Percentiles rank a stretch among this genome's conserved stretches.
These are phyloP conservation scores for Xylota sylvarum DNA, from an alignment of 2,888 invertebrate species.

Conservation along the genomic window DNA sequence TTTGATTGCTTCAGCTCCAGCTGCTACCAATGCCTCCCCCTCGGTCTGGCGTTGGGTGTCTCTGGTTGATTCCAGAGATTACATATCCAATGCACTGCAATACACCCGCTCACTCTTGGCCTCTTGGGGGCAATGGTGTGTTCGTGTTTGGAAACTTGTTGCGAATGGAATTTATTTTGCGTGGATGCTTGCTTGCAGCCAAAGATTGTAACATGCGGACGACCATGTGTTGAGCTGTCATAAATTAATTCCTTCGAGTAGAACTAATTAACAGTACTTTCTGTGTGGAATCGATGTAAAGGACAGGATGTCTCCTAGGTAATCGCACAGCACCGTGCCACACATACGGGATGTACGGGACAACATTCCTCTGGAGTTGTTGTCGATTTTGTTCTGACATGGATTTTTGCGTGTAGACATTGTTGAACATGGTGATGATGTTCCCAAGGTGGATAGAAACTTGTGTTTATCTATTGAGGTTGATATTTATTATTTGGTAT, in stretches of 20 bases:
- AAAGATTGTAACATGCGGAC: slow-evolving; percentile 65
- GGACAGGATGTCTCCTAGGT: slow-evolving; percentile 58
- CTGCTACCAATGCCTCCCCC: slow-evolving; percentile 13
- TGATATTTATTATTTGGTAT: not conserved
- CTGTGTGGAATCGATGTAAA: slow-evolving; percentile 44
- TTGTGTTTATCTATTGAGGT: not conserved
- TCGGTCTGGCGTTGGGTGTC: slow-evolving; percentile 7
- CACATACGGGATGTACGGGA: slow-evolving; percentile 17
- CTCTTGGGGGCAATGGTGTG: slow-evolving; percentile 60
- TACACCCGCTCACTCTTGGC: not conserved
- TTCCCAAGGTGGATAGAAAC: slow-evolving; percentile 10
- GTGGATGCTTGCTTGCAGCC: slow-evolving; percentile 49
- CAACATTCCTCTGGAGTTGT: slow-evolving; percentile 56
- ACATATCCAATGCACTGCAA: slow-evolving; percentile 20
- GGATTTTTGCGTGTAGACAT: slow-evolving; percentile 68
- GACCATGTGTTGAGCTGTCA: slow-evolving; percentile 74
- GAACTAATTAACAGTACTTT: slow-evolving; percentile 73
- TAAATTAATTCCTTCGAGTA: slow-evolving; percentile 72
- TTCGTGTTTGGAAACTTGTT: slow-evolving; percentile 72
- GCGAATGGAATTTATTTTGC: slow-evolving; percentile 71
- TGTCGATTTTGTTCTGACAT: slow-evolving; percentile 71
- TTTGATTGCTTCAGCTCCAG: slow-evolving; percentile 62
- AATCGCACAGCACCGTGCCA: slow-evolving; percentile 57
- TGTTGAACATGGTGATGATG: slow-evolving; percentile 56
- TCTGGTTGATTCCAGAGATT: slow-evolving; percentile 42